Evolutionary conservation across 2,888 invertebrate species (phyloP).

Genomic region (Colostygia pectinataria): DNA sequence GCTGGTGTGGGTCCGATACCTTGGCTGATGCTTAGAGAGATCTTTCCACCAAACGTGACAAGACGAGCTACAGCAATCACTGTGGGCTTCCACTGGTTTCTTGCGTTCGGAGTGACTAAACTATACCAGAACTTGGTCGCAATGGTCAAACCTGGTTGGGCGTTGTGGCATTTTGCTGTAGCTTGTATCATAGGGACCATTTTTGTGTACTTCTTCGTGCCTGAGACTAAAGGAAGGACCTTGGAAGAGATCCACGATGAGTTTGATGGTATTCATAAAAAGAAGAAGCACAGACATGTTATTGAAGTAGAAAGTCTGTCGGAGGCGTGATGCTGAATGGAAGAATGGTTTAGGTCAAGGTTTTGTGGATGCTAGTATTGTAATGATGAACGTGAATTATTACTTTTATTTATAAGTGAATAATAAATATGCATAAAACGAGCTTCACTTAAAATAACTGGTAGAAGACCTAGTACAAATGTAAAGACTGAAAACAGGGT

Average conservation of each 20-base stretch:
- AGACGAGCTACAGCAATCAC: slow-evolving; percentile 86
- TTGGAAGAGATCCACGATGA: slow-evolving; percentile 81
- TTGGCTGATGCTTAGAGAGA: slow-evolving; percentile 87
- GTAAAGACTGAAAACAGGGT: no score
- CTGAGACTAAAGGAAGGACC: slow-evolving; percentile 86
- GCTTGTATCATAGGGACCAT: slow-evolving; percentile 82
- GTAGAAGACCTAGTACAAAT: no score
- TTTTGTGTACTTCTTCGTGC: slow-evolving; percentile 86
- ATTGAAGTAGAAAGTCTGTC: slow-evolving; percentile 71
- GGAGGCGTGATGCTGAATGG: slow-evolving; percentile 43
- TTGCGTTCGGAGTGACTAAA: slow-evolving; percentile 86
- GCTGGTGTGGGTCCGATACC: slow-evolving; percentile 88
- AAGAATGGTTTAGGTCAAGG: slow-evolving; percentile 32
- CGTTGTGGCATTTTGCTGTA: slow-evolving; percentile 86
- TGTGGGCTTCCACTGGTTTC: slow-evolving; percentile 86
- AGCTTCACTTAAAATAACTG: no score
- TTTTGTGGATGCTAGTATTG: slow-evolving; percentile 1
- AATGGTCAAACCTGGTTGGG: slow-evolving; percentile 81
- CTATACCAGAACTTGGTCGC: slow-evolving; percentile 84
- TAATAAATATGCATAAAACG: no score
- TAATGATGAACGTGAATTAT: background rate
- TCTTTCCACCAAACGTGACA: slow-evolving; percentile 85
- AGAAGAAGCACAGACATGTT: slow-evolving; percentile 69
- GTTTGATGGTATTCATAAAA: slow-evolving; percentile 72
- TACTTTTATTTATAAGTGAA: no score